Base-by-base conservation (phyloP, 2,888 invertebrate genomes). In the Lochmaea capreae region DNA sequence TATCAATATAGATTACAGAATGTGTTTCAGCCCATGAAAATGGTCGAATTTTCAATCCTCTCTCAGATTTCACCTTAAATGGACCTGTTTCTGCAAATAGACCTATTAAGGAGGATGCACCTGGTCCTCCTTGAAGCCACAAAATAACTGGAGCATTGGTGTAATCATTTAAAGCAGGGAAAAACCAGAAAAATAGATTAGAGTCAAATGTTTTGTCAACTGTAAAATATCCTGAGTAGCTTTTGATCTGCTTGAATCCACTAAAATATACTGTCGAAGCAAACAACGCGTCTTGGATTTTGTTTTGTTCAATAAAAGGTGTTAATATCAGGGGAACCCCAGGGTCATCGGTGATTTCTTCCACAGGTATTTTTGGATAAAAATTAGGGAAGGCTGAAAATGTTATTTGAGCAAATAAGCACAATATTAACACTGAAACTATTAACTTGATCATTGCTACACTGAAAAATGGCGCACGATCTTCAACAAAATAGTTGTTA, bases 171-270 rank as follows among this genome's bases (percentile, higher is more conserved):
- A 91, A 90, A 0, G 95, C 92, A 0, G 96, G 96, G 84, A 97
- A 96, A 84, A 94, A 97, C 97, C 97, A 97, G 87, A 97, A 96
- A 88, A 96, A 97, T 87, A 95, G 89, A 83, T 97, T 96, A 0
- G 96, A 95, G 79, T 94, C 91, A 82, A 89, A 92, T 0, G 89
- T 86, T 80, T 93, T 91, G 84, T 97, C 92, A 0, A 97, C 96
- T 0, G 96, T 97, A 70, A 97, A 89, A 84, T 92, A 97, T 11
- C 95, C 94, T n/a, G 94, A 90, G 83, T 93, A 94, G 82, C 94
- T 94, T 78, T 88, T 89, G 33, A 93, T 87, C 14, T 89, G 88
- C 46, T 88, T 89, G 85, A 89, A 84, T 66, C 91, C 91, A 57
- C 90, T 90, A 79, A 91, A 90, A 2, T 89, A 87, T 0, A 92